Base-by-base conservation (phyloP, 1,140 invertebrate genomes). In the Drosophila arizonae region DNA sequence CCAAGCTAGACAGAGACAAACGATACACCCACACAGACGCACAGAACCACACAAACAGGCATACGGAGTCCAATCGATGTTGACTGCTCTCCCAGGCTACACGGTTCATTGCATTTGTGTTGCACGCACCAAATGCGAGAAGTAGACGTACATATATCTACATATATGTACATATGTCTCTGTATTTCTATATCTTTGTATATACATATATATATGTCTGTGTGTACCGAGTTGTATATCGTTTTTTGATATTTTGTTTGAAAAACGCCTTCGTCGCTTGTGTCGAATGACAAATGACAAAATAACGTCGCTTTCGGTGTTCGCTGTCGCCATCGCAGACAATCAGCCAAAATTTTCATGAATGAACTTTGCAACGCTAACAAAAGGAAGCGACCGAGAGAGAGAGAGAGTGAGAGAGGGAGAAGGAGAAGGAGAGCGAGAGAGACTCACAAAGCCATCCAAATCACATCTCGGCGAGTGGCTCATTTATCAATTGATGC, bases 51-150 rank as follows among this genome's bases (percentile, higher is more conserved):
- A 61, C 55, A 74, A 24, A 64, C 26, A 33, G 24, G 26, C 41
- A 58, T 24, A 48, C 63, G 56, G 67, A 57, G 57, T 36, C 21
- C 51, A 57, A 68, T 46, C 45, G 33, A 62, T 41, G 56, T 21
- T 28, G 21, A 36, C 41, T 39, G 39, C 51, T 50, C 51, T 70
- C 41, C 24, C 39, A 41, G 62, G 48, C 60, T 60, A 57, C 71
- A 78, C n/a, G 82, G 65, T 79, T 55, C 76, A 86, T 79, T 86
- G 81, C 67, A 78, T 79, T 81, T 81, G 82, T 70, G 77, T 81
- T 87, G 79, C 81, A 87, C 82, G 82, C 79, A 87, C 84, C 79
- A 87, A 68, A 87, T 77, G 74, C 82, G 81, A 78, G 81, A 80
- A 77, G 75, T 81, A 76, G 33, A 33, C 28, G 43, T 81, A 75